Percentiles rank a stretch among this genome's conserved stretches.
These are phyloP conservation scores for Morpho helenor DNA, from an alignment of 2,888 invertebrate species.

Conservation along the genomic window DNA sequence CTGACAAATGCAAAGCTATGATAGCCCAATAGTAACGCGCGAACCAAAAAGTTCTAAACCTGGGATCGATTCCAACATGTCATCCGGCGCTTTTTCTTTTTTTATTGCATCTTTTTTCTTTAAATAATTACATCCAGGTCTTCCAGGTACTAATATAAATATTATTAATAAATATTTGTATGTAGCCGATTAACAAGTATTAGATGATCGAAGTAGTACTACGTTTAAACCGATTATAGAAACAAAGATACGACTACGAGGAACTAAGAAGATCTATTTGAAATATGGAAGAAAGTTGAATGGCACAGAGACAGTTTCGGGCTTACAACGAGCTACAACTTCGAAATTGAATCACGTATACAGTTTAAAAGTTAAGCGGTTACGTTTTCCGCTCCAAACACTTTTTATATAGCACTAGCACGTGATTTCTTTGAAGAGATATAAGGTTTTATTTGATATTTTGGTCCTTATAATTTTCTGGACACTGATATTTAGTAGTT, in stretches of 20 bases:
- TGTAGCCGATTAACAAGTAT: too few relatives aligned
- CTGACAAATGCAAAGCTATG: too few relatives aligned
- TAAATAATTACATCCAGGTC: too few relatives aligned
- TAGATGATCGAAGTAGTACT: not conserved
- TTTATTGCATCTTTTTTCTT: too few relatives aligned
- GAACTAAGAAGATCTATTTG: slow-evolving; percentile 28
- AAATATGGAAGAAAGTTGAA: slow-evolving; percentile 65
- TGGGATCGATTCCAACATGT: too few relatives aligned
- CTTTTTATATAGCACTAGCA: slow-evolving; percentile 65
- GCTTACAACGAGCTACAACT: slow-evolving; percentile 59
- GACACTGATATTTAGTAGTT: too few relatives aligned
- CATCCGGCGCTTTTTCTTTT: too few relatives aligned
- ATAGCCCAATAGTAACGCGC: too few relatives aligned
- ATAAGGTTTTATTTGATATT: slow-evolving; percentile 17
- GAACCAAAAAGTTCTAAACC: too few relatives aligned
- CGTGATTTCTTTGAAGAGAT: slow-evolving; percentile 54
- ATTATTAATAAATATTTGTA: too few relatives aligned
- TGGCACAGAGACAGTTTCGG: slow-evolving; percentile 63
- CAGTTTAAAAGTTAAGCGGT: slow-evolving; percentile 77
- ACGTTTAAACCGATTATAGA: not conserved
- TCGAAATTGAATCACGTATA: slow-evolving; percentile 77
- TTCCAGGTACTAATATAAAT: too few relatives aligned
- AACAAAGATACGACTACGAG: not conserved
- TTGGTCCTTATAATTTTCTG: not conserved
- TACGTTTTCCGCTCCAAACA: slow-evolving; percentile 65